Conservation (phyloP, 2,113 vertebrate species). For the Paedocypris sp. region DNA sequence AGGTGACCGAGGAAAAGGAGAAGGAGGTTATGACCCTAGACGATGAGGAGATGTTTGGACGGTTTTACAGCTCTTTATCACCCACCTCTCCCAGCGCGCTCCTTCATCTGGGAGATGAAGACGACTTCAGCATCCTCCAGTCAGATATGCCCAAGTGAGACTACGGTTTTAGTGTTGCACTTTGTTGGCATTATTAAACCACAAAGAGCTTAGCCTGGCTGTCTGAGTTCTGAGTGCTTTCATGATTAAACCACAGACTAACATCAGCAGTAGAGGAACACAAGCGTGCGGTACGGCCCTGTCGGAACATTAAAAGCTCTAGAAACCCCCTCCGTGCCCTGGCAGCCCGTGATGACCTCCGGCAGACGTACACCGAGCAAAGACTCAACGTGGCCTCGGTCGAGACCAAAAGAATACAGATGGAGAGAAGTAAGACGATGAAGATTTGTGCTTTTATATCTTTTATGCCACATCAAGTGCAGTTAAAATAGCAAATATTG, state of each 20-base stretch:
- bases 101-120: slow-evolving; percentile 43
- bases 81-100: slow-evolving; percentile 33
- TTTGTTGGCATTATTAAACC: not conserved
- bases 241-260: slow-evolving; percentile 40
- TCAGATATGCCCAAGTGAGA: slow-evolving; percentile 56
- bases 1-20: slow-evolving; percentile 61
- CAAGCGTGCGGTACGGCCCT: slow-evolving; percentile 60
- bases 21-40: slow-evolving; percentile 68
- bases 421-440: slow-evolving; percentile 58
- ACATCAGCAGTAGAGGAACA: slow-evolving; percentile 60
- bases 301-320: slow-evolving; percentile 57
- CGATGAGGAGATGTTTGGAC: slow-evolving; percentile 61
- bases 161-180: not conserved
- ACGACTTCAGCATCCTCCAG: slow-evolving; percentile 54
- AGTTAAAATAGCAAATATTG: not conserved
- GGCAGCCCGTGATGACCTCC: slow-evolving; percentile 63
- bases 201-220: not conserved
- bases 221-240: not conserved
- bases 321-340: slow-evolving; percentile 66
- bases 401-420: slow-evolving; percentile 67
- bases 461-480: not conserved
- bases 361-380: slow-evolving; percentile 65
- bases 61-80: slow-evolving; percentile 54
- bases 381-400: slow-evolving; percentile 62
- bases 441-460: not conserved